phyloP scores from a whole-genome alignment of 1,140 invertebrate genomes.

The Eurosta solidaginis region DNA sequence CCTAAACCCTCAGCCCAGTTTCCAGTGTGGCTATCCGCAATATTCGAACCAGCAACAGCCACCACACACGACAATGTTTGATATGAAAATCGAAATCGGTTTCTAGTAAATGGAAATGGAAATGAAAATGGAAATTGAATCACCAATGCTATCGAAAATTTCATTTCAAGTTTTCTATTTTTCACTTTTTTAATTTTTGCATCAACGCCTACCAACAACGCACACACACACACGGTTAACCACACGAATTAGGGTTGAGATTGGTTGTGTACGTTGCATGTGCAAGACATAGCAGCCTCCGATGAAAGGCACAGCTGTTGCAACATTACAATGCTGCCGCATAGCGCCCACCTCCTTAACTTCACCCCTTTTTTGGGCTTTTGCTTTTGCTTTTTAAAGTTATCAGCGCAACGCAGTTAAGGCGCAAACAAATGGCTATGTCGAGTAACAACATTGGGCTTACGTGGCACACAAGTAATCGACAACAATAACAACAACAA shows the following conservation, averaged over 20 bases:
- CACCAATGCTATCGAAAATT: slow-evolving; percentile 13
- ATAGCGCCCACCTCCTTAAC: neutral
- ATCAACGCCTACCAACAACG: neutral
- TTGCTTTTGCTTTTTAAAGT: neutral
- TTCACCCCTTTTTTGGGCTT: neutral
- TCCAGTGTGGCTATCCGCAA: too few relatives aligned
- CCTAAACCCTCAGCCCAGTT: neutral
- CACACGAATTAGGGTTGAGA: neutral
- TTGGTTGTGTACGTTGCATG: neutral
- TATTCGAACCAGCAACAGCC: too few relatives aligned
- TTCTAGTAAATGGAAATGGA: slow-evolving; percentile 24
- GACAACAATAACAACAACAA: neutral
- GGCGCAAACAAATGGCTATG: neutral
- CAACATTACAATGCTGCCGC: neutral
- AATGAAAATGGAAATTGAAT: slow-evolving; percentile 28
- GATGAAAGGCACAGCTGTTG: slow-evolving; percentile 11
- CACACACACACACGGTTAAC: neutral
- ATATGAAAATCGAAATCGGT: slow-evolving; percentile 23
- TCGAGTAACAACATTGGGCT: neutral
- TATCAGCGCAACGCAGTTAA: slow-evolving; percentile 12
- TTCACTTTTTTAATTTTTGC: neutral
- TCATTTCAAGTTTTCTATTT: neutral
- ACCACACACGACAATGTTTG: neutral
- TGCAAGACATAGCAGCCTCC: neutral
- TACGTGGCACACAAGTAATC: neutral